Evolutionary conservation across 2,113 vertebrate species (phyloP), one percentile per base, ranked within the genome.

Genomic region (Spea multiplicata): DNA sequence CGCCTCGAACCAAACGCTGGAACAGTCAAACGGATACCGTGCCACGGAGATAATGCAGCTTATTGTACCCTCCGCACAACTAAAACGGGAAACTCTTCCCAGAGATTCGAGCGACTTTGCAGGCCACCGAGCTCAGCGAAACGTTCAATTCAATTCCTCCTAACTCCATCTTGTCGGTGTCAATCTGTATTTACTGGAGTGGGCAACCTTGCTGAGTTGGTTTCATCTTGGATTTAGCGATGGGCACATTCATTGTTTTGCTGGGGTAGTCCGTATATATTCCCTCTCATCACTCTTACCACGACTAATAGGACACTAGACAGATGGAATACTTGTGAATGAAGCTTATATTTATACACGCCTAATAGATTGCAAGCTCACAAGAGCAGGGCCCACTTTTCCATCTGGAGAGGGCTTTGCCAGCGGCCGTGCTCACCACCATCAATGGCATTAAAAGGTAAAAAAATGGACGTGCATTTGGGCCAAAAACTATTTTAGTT

Each of bases 111-210:
- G 72, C 49, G 62, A 75, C 62, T 64, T 17, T 75, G 73, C 61
- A 66, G 53, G 66, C 47, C 30, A 16, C 73, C 45, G 50, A 53
- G 10, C 52, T 75, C 73, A 75, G 73, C 73, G 66, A 6, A 75
- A 75, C 65, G 14, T 17, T 30, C 47, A 45, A 10, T 49, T 17
- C 6, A 13, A 52, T 14, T 49, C 61, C 12, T 50, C 62, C 49
- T 53, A 6, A 66, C 53, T 53, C 17, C 5, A 8, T 53, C 10
- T 53, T n/a, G 52, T 75, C 17, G 16, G 16, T 44, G 61, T 66
- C 61, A 66, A 5, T 4, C n/a, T 75, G 73, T 7, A 52, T 66
- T 55, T 75, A 50, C 17, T 47, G 8, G 17, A 13, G 4, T 12
- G 52, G 10, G 44, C 71, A 62, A n/a, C 50, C 8, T 53, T 71